Base-by-base conservation (phyloP, 2,113 vertebrate genomes). In the Shinisaurus crocodilurus region DNA sequence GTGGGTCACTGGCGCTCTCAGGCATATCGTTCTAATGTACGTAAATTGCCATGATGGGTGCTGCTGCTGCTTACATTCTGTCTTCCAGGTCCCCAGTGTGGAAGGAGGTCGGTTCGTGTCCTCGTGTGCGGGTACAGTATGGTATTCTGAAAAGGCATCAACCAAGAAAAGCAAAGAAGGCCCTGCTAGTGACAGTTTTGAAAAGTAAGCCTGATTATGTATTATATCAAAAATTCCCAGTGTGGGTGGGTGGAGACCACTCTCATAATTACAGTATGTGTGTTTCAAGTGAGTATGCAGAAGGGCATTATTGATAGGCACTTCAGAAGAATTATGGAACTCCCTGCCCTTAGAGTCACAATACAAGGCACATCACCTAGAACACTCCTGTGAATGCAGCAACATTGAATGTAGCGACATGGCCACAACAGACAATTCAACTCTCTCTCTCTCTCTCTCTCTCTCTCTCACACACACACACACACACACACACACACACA, bases 181-280 rank as follows among this genome's bases (percentile, higher is more conserved):
- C 3, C 9, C 23, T 60, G 40, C 86, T 13, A 65, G 81, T 27
- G 1, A n/a, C 70, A 34, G 10, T 25, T 94, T 95, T 93, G 27
- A 89, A 50, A 90, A 91, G 6, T 9, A 82, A 15, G 91, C 9
- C 8, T 12, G 80, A 90, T 54, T 43, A 87, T 91, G 82, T n/a
- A 1, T 1, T 82, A 25, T 18, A 43, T 3, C 50, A 57, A 34
- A 12, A 63, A 40, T 63, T 40, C 9, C 54, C n/a, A 37, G 6
- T 37, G 12, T 40, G 54, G 18, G 3, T n/a, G 32, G 54, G 3
- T 23, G 34, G 57, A 25, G 29, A 27, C 34, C 20, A 12, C 20
- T 60, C 13, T 37, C n/a, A 60, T 60, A n/a, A 60, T 63, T 25
- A 12, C 57, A 43, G 5, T 37, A 7, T 74, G 6, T 54, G 6